Base-by-base conservation (phyloP, 2,888 invertebrate genomes). In the Stegana nigrithorax region DNA sequence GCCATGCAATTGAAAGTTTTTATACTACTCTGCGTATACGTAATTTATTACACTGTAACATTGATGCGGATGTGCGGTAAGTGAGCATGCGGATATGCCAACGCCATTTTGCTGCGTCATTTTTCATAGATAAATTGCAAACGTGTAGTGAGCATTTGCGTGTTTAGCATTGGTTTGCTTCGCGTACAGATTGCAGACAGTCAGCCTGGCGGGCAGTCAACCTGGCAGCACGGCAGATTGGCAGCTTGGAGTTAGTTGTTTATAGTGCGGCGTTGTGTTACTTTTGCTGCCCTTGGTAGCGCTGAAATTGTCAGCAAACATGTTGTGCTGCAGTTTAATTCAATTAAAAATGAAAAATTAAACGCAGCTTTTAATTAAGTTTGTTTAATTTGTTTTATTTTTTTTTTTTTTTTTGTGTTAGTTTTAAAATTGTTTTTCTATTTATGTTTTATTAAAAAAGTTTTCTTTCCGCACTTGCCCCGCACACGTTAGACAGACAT, bases 81-180 rank as follows among this genome's bases (percentile, higher is more conserved):
- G 39, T 39, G 39, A 39, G 39, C 27, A 25, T 44, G 14, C 6
- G 32, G 23, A 23, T 14, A 21, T 55, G 51, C 10, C 4, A 72
- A 63, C 75, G 75, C 77, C 77, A 75, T 74, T 76, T 78, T 73
- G 69, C 65, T n/a, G n/a, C n/a, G n/a, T n/a, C n/a, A n/a, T n/a
- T n/a, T n/a, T n/a, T n/a, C n/a, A n/a, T n/a, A n/a, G n/a, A n/a
- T n/a, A n/a, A n/a, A n/a, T n/a, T n/a, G n/a, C n/a, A n/a, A n/a
- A n/a, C n/a, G n/a, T n/a, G n/a, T n/a, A n/a, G n/a, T n/a, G n/a
- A n/a, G n/a, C n/a, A n/a, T n/a, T 14, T 14, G 39, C 39, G n/a
- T 14, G 39, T 39, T 36, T 36, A 36, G 14, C 36, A 36, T 36
- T 36, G 4, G n/a, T n/a, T n/a, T n/a, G n/a, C n/a, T n/a, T n/a